Conservation (phyloP, 2,888 invertebrate species). For the Dusona sp. region DNA sequence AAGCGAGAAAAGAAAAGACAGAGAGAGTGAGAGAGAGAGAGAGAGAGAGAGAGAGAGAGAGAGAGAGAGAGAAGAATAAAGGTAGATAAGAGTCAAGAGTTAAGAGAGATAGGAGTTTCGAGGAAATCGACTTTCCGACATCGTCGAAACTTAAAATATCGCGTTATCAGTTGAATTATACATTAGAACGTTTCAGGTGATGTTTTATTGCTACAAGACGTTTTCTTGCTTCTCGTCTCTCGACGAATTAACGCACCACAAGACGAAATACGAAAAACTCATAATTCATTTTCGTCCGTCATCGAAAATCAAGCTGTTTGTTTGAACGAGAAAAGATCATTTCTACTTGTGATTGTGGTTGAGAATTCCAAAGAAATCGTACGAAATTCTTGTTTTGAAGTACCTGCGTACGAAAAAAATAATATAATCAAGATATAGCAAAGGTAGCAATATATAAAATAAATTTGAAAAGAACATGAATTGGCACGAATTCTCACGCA, state of each 20-base stretch:
- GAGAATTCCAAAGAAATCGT: neutral
- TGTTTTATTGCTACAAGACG: neutral
- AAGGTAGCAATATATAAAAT: neutral
- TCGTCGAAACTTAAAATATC: constrained; percentile 28
- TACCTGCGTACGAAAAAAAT: neutral
- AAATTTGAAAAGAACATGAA: neutral
- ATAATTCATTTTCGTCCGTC: neutral
- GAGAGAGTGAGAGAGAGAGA: too few species aligned
- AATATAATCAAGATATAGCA: neutral
- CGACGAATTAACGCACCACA: neutral
- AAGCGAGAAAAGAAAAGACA: too few species aligned
- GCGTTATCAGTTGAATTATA: constrained; percentile 13
- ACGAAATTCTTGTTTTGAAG: neutral
- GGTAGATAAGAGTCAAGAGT: constrained; percentile 1
- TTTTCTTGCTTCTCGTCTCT: neutral
- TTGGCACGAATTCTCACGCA: constrained; percentile 53
- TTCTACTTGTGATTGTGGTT: too few species aligned
- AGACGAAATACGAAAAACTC: neutral
- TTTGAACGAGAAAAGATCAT: neutral
- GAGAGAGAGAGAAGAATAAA: neutral
- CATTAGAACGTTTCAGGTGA: neutral
- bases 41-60: constrained; percentile 3
- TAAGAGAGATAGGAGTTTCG: constrained; percentile 39
- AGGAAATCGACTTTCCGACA: constrained; percentile 54
- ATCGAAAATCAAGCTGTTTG: neutral